A percentile compares a stretch with the other conserved stretches of the same genome.
Conservation (phyloP, 2,113 vertebrate genomes). For the Chroicocephalus ridibundus region DNA sequence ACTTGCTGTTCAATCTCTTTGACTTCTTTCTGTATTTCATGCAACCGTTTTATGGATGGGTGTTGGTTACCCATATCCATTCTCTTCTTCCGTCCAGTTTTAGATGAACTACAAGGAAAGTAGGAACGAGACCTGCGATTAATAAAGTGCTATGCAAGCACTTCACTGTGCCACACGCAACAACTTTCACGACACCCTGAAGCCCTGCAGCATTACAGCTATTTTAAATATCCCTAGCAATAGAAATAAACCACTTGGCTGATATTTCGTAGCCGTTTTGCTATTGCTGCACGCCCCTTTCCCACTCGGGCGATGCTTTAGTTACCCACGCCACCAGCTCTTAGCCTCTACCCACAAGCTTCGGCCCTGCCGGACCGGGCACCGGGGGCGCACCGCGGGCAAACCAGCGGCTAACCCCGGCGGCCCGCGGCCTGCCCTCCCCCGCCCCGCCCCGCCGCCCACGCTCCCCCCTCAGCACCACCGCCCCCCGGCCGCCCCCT, state of each 20-base stretch:
- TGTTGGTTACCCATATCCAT: constrained; percentile 95
- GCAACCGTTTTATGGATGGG: constrained; percentile 86
- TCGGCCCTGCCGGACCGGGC: neutral
- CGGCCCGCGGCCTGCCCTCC: neutral
- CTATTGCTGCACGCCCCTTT: neutral
- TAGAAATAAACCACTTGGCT: neutral
- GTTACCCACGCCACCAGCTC: neutral
- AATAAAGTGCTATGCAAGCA: neutral
- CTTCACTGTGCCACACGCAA: neutral
- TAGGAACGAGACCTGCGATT: neutral
- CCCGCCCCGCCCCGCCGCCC: neutral
- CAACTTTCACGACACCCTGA: neutral
- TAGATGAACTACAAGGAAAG: constrained; percentile 48
- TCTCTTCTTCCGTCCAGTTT: constrained; percentile 77
- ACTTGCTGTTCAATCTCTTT: constrained; percentile 90
- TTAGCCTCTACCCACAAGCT: neutral
- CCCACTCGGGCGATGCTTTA: neutral
- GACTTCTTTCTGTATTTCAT: constrained; percentile 89
- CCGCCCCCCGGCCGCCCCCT: neutral
- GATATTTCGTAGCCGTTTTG: rapidly evolving
- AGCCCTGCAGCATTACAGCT: neutral
- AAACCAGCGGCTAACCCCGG: neutral
- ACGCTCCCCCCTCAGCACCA: rapidly evolving
- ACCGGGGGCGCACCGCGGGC: neutral
- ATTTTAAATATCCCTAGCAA: neutral